Evolutionary conservation across 2,888 invertebrate species (phyloP).

Genomic region (Carterocephalus palaemon): DNA sequence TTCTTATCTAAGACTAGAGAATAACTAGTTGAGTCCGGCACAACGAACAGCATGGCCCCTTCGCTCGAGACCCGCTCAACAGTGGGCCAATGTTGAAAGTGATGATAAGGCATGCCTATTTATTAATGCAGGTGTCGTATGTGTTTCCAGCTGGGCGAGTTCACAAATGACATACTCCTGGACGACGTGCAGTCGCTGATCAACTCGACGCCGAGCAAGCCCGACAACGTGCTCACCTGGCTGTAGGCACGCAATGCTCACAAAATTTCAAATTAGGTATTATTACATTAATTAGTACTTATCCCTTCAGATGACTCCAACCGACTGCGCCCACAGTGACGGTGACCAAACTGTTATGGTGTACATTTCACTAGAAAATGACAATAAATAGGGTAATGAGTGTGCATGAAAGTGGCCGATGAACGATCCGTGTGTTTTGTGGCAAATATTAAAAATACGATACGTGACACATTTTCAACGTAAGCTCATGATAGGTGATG

Average conservation of each 20-base stretch:
- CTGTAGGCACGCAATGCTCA: slow-evolving; percentile 75
- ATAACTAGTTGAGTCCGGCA: too few relatives aligned
- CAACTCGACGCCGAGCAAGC: slow-evolving; percentile 90
- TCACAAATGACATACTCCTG: slow-evolving; percentile 90
- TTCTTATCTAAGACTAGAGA: too few relatives aligned
- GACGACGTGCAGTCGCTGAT: slow-evolving; percentile 94
- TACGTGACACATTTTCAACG: slow-evolving; percentile 13
- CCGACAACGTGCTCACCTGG: slow-evolving; percentile 92
- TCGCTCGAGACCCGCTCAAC: too few relatives aligned
- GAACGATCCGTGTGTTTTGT: slow-evolving; percentile 40
- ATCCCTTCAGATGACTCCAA: slow-evolving; percentile 42
- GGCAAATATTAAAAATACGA: slow-evolving; percentile 24
- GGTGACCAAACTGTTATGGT: slow-evolving; percentile 56
- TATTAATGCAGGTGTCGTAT: neutral
- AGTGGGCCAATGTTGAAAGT: too few relatives aligned
- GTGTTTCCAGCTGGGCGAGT: slow-evolving; percentile 85
- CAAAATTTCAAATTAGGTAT: slow-evolving; percentile 50
- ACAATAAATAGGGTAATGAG: slow-evolving; percentile 60
- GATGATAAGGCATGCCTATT: too few relatives aligned
- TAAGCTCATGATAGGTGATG: slow-evolving; percentile 6
- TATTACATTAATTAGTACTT: slow-evolving; percentile 44
- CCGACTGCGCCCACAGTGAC: slow-evolving; percentile 40
- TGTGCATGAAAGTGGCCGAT: slow-evolving; percentile 50
- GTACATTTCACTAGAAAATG: slow-evolving; percentile 67
- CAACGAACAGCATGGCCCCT: too few relatives aligned